Base-by-base conservation (phyloP, 2,113 vertebrate species). In the Tragelaphus imberbis region DNA sequence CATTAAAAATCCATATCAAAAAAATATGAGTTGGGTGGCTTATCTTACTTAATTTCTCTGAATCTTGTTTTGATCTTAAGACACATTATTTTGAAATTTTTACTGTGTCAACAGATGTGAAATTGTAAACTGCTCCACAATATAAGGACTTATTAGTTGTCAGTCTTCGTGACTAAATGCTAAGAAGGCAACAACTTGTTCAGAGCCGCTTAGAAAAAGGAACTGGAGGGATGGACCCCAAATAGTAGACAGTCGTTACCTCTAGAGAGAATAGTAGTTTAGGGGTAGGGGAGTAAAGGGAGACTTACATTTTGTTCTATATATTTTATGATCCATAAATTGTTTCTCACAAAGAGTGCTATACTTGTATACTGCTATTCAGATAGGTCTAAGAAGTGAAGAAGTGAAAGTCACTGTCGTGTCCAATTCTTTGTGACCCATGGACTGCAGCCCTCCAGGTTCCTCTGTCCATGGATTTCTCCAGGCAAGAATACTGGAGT, bases 41-140 rank as follows among this genome's bases (percentile, higher is more conserved):
- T 55, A 47, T 61, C 51, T 61, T 77, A 88, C 23, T 92, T 88
- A 49, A 84, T 49, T 40, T 92, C 58, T 86, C 79, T 49, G 30
- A 95, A 84, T 75, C 58, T 40, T 68, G 53, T 75, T 97, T 95
- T 33, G 25, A 90, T 88, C 44, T 85, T 89, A 77, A 95, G 33
- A 85, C 5, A 89, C 55, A 77, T 17, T 95, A 59, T 85, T 96
- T 81, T 96, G 40, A 94, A 27, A 79, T 71, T 91, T 88, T 19
- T 92, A 51, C 86, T 58, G 8, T 81, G 91, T 96, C 21, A 63
- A 33, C 30, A 94, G 36, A 91, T 91, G 19, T 84, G 33, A 97
- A 95, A 88, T 12, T 90, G 27, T 49, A 84, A 94, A 95, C 28
- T 56, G 28, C 28, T 92, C n/a, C 49, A 84, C 6, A n/a, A 92